Evolutionary conservation across 2,113 vertebrate species (phyloP), one percentile per base, ranked within the genome.

Genomic region (Brachionichthys hirsutus): DNA sequence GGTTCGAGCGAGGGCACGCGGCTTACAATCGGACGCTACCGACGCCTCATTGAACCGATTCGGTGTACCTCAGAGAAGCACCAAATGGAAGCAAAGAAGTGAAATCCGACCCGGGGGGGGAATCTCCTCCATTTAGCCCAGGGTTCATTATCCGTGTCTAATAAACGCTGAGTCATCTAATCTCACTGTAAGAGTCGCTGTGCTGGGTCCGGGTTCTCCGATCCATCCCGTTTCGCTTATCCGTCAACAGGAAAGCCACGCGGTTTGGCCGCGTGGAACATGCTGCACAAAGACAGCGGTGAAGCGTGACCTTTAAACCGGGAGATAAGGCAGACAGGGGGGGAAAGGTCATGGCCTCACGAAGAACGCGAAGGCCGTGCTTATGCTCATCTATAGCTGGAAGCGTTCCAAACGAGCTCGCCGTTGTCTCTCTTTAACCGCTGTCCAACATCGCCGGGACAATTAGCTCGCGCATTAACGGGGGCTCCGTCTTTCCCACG

Each of bases 1-100:
- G 71, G 83, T 81, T 84, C n/a, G 50, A 41, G 38, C 62, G 10
- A 82, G 80, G 78, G 61, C 69, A 63, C 53, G 38, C 12, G 3
- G 30, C 54, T 19, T 64, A 62, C 30, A 55, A 57, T 73, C 45
- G 56, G 48, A 68, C 62, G 36, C 51, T 2, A n/a, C 48, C 19
- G 46, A 70, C 0, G 45, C 52, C 64, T 77, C 57, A 62, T 62
- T 69, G 67, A 79, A 71, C 57, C 42, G 46, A 22, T 68, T 61
- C 57, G 54, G 13, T 52, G 36, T 47, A 51, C 22, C 35, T n/a
- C 16, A 15, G 15, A 59, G 14, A 70, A 55, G 40, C 17, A 68
- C 66, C 52, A 70, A 59, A 73, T 40, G 56, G 42, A 72, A 34
- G 30, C 20, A 35, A 48, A 57, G 47, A 2, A 19, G 24, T 55